Evolutionary conservation across 2,113 vertebrate species (phyloP), one percentile per base, ranked within the genome.

Genomic region (Tupaia chinensis): DNA sequence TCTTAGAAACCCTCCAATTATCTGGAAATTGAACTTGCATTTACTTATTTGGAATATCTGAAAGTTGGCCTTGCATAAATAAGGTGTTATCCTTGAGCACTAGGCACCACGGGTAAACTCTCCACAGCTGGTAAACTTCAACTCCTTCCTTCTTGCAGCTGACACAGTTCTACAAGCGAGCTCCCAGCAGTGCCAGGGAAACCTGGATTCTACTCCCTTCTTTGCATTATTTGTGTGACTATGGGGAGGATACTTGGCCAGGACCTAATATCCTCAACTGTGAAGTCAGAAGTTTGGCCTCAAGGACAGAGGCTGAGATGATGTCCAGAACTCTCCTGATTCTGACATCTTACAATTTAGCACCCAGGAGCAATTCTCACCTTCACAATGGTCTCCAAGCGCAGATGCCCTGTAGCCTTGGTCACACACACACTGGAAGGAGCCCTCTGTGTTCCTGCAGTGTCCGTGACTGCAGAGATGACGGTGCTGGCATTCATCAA

Each of bases 381-480:
- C 99, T 96, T 99, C 99, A 98, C 99, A 99, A 32, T 99, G 98
- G 97, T 99, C 99, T 97, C 99, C 98, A 14, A 98, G 23, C 2
- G 97, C 58, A 0, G 99, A 99, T 3, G 98, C 89, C 6, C 96
- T 98, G 95, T 99, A 99, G 11, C 99, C 99, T 0, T 98, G 98
- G 73, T 98, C 99, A 97, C 99, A 99, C 89, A 98, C 91, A 89
- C 99, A 99, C 90, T 98, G 97, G 93, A 99, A 99, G 70, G 99
- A 99, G 80, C 99, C 99, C 81, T 99, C 98, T 1, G 99, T 99
- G 98, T 99, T 99, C 87, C 98, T 98, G 98, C 99, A 99, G 95
- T 98, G 99, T 16, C 99, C 99, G 25, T 99, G 98, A 0, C 87
- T 95, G 84, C 99, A 99, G 60, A 99, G 95, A 2, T 97, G 98